Conservation (phyloP, 2,888 invertebrate species). For the Lamproptera curius region DNA sequence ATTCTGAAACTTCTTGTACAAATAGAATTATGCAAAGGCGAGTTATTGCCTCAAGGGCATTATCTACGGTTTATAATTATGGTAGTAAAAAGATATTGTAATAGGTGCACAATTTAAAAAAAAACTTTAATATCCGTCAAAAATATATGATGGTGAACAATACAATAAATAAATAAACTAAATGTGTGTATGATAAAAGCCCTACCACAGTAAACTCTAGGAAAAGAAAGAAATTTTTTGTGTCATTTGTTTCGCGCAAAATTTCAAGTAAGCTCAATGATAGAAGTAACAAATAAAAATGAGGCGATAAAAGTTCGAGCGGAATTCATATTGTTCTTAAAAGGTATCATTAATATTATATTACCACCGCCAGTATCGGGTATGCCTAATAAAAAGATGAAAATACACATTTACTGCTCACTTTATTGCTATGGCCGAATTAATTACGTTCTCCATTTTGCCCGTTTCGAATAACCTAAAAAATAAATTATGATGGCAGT, state of each 20-base stretch:
- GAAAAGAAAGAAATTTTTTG: not conserved
- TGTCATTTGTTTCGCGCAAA: slow-evolving; percentile 1
- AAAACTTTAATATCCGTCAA: no score
- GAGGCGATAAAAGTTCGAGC: slow-evolving; percentile 35
- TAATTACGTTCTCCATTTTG: slow-evolving; percentile 49
- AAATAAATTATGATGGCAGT: no score
- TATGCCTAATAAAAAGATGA: slow-evolving; percentile 46
- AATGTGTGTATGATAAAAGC: no score
- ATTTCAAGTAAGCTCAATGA: slow-evolving; percentile 1
- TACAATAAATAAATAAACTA: no score
- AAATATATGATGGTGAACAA: no score
- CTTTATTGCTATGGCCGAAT: slow-evolving; percentile 51
- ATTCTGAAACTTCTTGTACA: no score
- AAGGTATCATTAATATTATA: slow-evolving; percentile 42
- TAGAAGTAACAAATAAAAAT: slow-evolving; percentile 38
- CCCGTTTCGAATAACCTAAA: slow-evolving; percentile 43
- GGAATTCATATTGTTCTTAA: slow-evolving; percentile 42
- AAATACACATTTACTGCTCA: slow-evolving; percentile 53
- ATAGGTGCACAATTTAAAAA: no score
- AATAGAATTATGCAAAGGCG: no score
- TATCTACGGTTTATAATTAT: no score
- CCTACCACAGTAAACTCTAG: no score
- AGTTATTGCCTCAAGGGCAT: no score
- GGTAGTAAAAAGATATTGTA: no score
- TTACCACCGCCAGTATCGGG: slow-evolving; percentile 36